Conservation (phyloP, 2,113 vertebrate genomes). For the Heloderma charlesbogerti region DNA sequence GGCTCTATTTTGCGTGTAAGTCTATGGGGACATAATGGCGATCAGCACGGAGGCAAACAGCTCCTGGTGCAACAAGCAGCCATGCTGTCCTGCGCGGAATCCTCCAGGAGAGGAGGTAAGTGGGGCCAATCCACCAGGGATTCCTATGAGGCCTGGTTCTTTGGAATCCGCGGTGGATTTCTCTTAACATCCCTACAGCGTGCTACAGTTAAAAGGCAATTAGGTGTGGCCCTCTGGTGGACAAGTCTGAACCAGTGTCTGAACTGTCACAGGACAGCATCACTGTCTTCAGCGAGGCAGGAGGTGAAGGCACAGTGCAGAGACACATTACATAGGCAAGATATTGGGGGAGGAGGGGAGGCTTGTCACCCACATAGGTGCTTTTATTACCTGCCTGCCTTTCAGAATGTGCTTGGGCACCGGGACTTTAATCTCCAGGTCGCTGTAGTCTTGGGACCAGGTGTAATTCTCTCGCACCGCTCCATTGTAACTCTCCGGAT, state of each 20-base stretch:
- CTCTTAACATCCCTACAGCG: background rate
- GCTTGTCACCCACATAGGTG: background rate
- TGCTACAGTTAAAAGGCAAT: background rate
- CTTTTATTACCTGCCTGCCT: constrained; percentile 87
- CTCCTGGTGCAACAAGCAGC: too few relatives aligned
- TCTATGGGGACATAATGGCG: too few relatives aligned
- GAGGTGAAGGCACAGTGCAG: background rate
- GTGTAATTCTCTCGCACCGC: constrained; percentile 87
- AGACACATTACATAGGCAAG: background rate
- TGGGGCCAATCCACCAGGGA: too few relatives aligned
- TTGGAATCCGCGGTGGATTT: too few relatives aligned
- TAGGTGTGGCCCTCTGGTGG: background rate
- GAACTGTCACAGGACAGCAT: background rate
- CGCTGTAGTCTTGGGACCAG: constrained; percentile 95
- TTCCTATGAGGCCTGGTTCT: too few relatives aligned
- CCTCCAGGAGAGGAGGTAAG: too few relatives aligned
- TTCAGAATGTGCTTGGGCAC: constrained; percentile 88
- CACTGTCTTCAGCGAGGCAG: background rate
- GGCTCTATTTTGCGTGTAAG: too few relatives aligned
- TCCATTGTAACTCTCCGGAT: constrained; percentile 95
- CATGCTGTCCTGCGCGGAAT: too few relatives aligned
- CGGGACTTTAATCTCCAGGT: constrained; percentile 92
- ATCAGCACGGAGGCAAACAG: too few relatives aligned
- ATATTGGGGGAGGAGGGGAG: background rate
- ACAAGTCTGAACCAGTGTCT: background rate